Conservation (phyloP, 1,140 invertebrate species). For the Harpegnathos saltator region DNA sequence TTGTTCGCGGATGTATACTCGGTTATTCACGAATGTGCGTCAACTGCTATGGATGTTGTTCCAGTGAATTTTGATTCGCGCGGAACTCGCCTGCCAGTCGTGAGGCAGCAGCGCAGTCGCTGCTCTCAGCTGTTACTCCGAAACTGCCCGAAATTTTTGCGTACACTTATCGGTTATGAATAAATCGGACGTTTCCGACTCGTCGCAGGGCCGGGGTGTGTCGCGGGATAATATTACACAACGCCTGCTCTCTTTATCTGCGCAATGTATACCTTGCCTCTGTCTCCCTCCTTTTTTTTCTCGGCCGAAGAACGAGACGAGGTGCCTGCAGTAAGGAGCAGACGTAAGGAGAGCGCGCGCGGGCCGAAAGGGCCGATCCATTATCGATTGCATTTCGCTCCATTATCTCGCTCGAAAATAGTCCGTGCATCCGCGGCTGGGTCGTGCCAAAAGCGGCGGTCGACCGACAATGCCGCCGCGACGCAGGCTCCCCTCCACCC, state of each 20-base stretch:
- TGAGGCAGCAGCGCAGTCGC: too few species aligned
- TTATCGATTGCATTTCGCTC: constrained; percentile 10
- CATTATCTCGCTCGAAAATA: constrained; percentile 8
- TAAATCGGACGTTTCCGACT: too few species aligned
- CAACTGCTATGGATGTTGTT: too few species aligned
- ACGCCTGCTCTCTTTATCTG: not conserved
- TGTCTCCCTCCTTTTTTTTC: not conserved
- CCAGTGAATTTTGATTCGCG: too few species aligned
- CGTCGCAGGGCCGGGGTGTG: too few species aligned
- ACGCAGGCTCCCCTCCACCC: not conserved
- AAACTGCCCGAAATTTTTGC: too few species aligned
- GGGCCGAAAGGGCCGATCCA: not conserved
- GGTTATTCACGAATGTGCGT: too few species aligned
- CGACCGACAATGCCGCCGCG: not conserved
- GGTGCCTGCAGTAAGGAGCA: not conserved
- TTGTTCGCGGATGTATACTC: too few species aligned
- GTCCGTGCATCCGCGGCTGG: not conserved
- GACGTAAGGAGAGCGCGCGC: not conserved
- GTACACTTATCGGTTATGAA: too few species aligned
- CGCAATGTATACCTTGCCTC: not conserved
- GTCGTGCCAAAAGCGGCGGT: not conserved
- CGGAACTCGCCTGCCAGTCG: too few species aligned
- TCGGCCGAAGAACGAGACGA: too few species aligned
- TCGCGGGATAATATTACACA: not conserved
- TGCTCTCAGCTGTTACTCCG: too few species aligned